Evolutionary conservation across 2,113 vertebrate genomes (phyloP).

Genomic region (Petromus typicus): DNA sequence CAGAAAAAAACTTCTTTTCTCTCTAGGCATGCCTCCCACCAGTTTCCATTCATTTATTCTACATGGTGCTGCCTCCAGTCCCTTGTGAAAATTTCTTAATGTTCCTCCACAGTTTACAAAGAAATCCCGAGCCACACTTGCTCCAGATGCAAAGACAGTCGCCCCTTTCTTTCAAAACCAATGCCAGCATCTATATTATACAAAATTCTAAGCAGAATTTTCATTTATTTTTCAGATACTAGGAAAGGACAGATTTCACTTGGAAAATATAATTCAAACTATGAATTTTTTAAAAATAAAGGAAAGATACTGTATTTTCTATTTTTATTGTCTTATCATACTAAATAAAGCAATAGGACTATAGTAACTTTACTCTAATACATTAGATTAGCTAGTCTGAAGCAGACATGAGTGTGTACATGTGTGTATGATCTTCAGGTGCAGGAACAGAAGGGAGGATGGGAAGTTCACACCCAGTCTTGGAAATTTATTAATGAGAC

Average conservation of each 20-base stretch:
- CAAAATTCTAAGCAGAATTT: not conserved
- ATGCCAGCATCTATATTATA: not conserved
- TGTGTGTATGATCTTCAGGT: not conserved
- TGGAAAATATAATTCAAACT: not conserved
- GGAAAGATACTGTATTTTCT: not conserved
- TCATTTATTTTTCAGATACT: not conserved
- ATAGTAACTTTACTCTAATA: not conserved
- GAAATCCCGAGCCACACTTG: not conserved
- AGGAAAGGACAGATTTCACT: not conserved
- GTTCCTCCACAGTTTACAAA: not conserved
- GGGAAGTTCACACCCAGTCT: not conserved
- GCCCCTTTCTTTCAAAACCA: not conserved
- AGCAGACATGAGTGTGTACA: too few relatives aligned
- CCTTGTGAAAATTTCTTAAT: not conserved
- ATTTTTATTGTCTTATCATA: not conserved
- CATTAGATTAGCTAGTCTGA: not conserved
- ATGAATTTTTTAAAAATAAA: not conserved
- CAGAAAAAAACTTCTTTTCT: not conserved
- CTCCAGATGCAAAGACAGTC: not conserved
- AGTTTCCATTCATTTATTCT: not conserved
- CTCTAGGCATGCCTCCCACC: not conserved
- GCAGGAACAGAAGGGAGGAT: not conserved
- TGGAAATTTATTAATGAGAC: not conserved
- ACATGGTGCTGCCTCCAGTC: not conserved
- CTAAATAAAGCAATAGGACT: not conserved